Percentiles rank a stretch among this genome's conserved stretches.
Conservation (phyloP, 2,797 vertebrate species). For the Simalia tracyae region DNA sequence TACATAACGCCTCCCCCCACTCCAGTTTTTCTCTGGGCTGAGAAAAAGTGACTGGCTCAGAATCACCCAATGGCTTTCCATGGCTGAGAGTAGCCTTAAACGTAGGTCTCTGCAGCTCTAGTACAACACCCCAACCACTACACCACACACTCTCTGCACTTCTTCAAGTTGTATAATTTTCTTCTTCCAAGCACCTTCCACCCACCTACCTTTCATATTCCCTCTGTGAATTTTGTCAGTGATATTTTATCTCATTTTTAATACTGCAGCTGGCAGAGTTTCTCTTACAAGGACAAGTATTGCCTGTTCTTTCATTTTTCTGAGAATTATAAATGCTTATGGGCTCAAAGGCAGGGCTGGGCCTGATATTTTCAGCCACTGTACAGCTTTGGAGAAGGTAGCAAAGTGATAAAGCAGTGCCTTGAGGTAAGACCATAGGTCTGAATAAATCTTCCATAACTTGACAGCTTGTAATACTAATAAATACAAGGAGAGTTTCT, state of each 20-base stretch:
- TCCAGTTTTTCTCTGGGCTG: no score
- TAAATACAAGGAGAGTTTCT: slow-evolving; percentile 59
- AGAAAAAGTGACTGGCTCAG: no score
- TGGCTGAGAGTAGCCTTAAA: neutral
- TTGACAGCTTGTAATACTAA: slow-evolving; percentile 55
- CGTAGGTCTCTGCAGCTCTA: neutral
- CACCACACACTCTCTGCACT: neutral
- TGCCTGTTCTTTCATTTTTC: slow-evolving; percentile 27
- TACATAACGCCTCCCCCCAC: no score
- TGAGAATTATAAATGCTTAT: slow-evolving; percentile 23
- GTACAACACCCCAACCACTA: neutral
- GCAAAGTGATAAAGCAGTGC: slow-evolving; percentile 50
- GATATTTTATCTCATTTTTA: slow-evolving; percentile 19
- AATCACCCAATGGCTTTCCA: no score
- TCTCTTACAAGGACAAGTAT: slow-evolving; percentile 18
- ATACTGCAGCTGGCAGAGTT: fast-evolving
- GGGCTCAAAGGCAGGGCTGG: slow-evolving; percentile 35
- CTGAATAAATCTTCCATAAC: slow-evolving; percentile 57
- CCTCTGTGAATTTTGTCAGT: neutral
- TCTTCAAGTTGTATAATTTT: neutral
- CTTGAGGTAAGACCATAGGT: slow-evolving; percentile 40
- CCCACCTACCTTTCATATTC: neutral
- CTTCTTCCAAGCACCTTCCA: neutral
- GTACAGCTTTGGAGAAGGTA: slow-evolving; percentile 20
- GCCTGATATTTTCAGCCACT: slow-evolving; percentile 29